phyloP scores from a whole-genome alignment of 1,140 invertebrate genomes.

The Mercenaria mercenaria region DNA sequence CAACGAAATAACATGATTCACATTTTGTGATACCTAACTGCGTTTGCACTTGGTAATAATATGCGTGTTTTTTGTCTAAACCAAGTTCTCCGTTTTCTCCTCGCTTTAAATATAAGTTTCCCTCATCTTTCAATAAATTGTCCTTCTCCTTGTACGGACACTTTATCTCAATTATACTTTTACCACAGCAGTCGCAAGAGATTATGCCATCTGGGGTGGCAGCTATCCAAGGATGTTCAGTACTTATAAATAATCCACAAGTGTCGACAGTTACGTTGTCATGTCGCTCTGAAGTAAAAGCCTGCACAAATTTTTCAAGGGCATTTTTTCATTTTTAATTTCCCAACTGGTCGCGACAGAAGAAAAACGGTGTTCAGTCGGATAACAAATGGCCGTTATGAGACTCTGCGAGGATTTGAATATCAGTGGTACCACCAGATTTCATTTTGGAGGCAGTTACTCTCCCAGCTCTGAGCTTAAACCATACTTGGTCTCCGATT shows the following conservation, averaged over 20 bases:
- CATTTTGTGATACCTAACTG: conserved; percentile 23
- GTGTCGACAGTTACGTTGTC: neutral
- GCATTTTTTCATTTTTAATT: conserved; percentile 18
- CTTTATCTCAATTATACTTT: conserved; percentile 31
- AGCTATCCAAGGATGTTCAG: neutral
- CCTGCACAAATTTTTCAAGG: neutral
- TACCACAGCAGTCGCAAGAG: conserved; percentile 46
- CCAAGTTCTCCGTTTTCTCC: neutral
- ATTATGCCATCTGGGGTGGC: conserved; percentile 38
- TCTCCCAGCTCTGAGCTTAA: neutral
- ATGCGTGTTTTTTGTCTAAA: conserved; percentile 29
- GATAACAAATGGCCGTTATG: conserved; percentile 4
- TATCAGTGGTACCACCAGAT: neutral
- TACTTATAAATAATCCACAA: neutral
- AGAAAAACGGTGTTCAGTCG: neutral
- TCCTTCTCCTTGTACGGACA: neutral
- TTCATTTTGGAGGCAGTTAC: conserved; percentile 32
- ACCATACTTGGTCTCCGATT: neutral
- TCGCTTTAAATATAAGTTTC: neutral
- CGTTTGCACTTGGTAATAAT: conserved; percentile 59
- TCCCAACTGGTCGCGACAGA: conserved; percentile 1
- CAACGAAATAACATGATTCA: conserved; percentile 44
- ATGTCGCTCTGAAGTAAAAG: neutral
- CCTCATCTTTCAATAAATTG: neutral
- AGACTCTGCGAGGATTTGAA: neutral